phyloP scores from a whole-genome alignment of 2,113 vertebrate genomes.

The Hemichromis elongatus region DNA sequence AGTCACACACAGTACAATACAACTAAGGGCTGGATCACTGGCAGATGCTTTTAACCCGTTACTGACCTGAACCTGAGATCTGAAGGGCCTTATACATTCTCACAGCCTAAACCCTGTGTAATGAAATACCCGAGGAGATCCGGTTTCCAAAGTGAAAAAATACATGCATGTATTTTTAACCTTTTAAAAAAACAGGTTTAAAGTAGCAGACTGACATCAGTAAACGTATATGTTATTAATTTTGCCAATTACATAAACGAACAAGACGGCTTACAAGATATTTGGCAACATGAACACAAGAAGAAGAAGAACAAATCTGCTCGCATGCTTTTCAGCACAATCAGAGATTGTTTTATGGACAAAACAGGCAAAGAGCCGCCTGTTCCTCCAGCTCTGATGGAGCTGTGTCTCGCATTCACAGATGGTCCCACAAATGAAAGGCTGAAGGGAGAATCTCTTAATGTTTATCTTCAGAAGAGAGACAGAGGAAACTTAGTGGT shows the following conservation, averaged over 20 bases:
- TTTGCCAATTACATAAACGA: background rate
- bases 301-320: background rate
- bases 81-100: background rate
- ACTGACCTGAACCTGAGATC: background rate
- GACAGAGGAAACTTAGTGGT: background rate
- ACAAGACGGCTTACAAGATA: background rate
- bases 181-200: background rate
- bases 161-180: background rate
- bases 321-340: conserved; percentile 11
- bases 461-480: background rate
- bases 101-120: background rate
- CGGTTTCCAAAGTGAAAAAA: background rate
- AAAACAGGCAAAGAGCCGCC: conserved; percentile 2
- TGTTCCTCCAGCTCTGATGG: background rate
- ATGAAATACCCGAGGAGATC: background rate
- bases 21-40: background rate
- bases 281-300: background rate
- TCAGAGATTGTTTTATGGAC: conserved; percentile 13
- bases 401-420: conserved; percentile 1
- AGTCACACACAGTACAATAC: background rate
- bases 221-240: background rate
- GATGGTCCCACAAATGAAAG: conserved; percentile 8
- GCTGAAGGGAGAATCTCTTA: background rate
- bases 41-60: background rate
- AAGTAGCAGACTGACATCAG: background rate